Evolutionary conservation across 2,113 vertebrate genomes (phyloP), one percentile per base, ranked within the genome.

Genomic region (Osmerus eperlanus): DNA sequence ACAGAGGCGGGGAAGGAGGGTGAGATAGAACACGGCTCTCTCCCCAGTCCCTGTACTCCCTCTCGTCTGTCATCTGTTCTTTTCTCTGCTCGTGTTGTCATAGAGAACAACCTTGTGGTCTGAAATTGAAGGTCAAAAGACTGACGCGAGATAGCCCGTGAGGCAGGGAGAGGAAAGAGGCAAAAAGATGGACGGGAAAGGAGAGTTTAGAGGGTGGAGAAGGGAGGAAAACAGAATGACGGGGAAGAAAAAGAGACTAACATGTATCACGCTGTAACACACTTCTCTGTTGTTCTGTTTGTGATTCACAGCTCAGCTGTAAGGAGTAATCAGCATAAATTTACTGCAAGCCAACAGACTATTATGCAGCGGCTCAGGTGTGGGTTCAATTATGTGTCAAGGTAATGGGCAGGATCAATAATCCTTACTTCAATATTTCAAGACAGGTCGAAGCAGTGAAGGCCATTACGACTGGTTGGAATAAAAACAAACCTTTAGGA

Each of bases 391-490:
- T 81, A 68, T 82, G 83, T 87, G 85, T 87, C 81, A 84, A 78
- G 25, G 67, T 89, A 86, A 89, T 89, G 77, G 86, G 85, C 83
- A 82, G 75, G 54, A 70, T 60, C 75, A 76, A 68, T 85, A 70
- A 51, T 81, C 78, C 69, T 75, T 56, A 59, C 79, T 74, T 82
- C 59, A 67, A 68, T 85, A 63, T 63, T 63, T 86, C 85, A 87
- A 16, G 52, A 12, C 67, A 64, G 62, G 60, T 25, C 23, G 60
- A 64, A 18, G 6, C 29, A 15, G 32, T 64, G 29, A 36, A 64
- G 29, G n/a, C 28, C 29, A 64, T 64, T 41, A 41, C 62, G 25
- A 62, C 28, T 60, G 21, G 11, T 64, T 23, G 25, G 14, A 61
- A 62, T n/a, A 11, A 28, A 41, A 64, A 15, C 15, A n/a, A n/a